Percentiles rank a stretch among this genome's conserved stretches.
Evolutionary conservation across 2,113 vertebrate species (phyloP).

Genomic region (Prochilodus magdalenae): DNA sequence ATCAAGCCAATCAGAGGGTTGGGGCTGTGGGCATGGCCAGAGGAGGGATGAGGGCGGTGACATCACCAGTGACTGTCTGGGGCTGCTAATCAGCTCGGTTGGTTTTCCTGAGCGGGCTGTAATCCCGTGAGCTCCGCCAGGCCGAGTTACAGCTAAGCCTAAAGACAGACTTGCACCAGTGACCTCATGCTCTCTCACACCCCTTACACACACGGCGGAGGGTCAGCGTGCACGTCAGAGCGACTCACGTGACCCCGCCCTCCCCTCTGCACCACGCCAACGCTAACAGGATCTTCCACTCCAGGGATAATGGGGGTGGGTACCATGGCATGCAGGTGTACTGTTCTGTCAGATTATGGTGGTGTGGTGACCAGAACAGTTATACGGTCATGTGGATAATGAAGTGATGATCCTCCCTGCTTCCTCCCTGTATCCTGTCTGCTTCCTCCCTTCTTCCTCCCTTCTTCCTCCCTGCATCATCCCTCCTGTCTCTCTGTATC

Average conservation of each 20-base stretch:
- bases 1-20: background rate
- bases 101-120: slow-evolving; percentile 4
- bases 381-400: too few species aligned
- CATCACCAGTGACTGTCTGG: background rate
- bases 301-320: background rate
- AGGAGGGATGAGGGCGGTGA: slow-evolving; percentile 10
- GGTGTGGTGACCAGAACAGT: too few species aligned
- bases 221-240: slow-evolving; percentile 28
- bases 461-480: too few species aligned
- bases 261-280: background rate
- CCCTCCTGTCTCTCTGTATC: too few species aligned
- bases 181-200: slow-evolving; percentile 1
- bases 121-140: slow-evolving; percentile 39
- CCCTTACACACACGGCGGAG: background rate
- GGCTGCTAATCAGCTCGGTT: slow-evolving; percentile 28
- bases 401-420: too few species aligned
- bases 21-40: background rate
- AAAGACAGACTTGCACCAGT: background rate
- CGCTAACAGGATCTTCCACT: background rate
- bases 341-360: too few species aligned
- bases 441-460: too few species aligned
- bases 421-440: too few species aligned
- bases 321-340: too few species aligned
- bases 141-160: slow-evolving; percentile 29
- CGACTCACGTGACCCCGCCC: background rate